Evolutionary conservation across 2,113 vertebrate species (phyloP).

Genomic region (Notiomystis cincta): DNA sequence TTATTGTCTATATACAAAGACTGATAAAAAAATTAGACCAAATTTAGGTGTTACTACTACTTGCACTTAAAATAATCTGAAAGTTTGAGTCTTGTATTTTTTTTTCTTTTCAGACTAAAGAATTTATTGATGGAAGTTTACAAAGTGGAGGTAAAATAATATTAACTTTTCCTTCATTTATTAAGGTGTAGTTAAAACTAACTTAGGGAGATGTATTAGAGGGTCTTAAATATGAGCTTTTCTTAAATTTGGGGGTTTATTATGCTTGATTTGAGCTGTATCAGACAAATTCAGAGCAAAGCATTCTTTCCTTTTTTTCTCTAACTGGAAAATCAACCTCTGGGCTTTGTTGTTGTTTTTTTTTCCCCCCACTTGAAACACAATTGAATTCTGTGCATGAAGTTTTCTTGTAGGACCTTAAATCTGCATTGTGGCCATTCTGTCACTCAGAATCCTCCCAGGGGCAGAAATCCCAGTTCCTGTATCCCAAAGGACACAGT

Average conservation of each 20-base stretch:
- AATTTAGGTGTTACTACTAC: background rate
- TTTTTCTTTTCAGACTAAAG: slow-evolving; percentile 85
- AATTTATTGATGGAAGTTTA: slow-evolving; percentile 98
- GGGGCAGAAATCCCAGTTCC: background rate
- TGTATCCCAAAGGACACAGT: background rate
- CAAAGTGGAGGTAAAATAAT: slow-evolving; percentile 86
- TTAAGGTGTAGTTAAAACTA: background rate
- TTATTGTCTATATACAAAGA: background rate
- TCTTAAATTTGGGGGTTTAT: background rate
- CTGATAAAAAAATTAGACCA: background rate
- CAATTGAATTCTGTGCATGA: background rate
- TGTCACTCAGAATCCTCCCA: background rate
- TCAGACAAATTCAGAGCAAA: background rate
- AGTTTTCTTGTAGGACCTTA: background rate
- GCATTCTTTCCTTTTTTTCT: background rate
- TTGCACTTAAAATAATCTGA: background rate
- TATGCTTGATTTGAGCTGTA: background rate
- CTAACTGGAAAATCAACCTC: background rate
- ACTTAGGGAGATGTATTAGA: background rate
- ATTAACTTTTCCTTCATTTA: background rate
- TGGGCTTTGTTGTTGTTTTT: background rate
- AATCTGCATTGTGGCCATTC: background rate
- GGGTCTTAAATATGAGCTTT: background rate
- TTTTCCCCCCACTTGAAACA: background rate
- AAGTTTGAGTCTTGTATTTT: background rate